These are phyloP conservation scores for Allolobophora icterica DNA, from an alignment of 2,888 invertebrate species.

Conservation along the genomic window DNA sequence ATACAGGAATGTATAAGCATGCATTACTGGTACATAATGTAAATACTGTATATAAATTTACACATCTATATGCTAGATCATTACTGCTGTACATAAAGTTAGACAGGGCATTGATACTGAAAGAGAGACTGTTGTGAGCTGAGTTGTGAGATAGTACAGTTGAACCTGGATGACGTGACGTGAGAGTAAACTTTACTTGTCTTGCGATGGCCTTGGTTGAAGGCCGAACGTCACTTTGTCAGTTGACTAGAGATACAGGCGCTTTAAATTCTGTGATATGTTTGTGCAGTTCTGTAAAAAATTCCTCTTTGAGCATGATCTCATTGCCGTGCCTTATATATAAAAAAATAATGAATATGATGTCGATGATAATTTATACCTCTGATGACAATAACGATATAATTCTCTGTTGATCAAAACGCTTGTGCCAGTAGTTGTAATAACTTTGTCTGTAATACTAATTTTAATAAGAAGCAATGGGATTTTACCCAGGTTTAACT, in stretches of 20 bases:
- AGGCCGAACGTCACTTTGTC: background rate
- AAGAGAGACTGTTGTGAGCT: constrained; percentile 6
- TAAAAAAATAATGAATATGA: background rate
- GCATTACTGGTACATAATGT: constrained; percentile 10
- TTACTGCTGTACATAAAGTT: background rate
- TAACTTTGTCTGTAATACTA: background rate
- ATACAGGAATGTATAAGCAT: background rate
- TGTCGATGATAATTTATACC: constrained; percentile 12
- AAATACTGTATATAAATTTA: background rate
- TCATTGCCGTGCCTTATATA: constrained; percentile 25
- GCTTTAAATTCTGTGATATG: constrained; percentile 11
- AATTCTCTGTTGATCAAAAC: constrained; percentile 11
- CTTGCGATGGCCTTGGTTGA: background rate
- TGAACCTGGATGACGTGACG: background rate
- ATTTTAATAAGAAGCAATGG: background rate
- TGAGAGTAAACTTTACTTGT: background rate
- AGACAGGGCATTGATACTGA: constrained; percentile 11
- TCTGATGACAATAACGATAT: background rate
- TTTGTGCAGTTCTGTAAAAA: constrained; percentile 7
- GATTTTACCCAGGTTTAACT: constrained; percentile 10
- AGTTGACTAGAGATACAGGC: background rate
- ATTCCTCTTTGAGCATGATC: constrained; percentile 18
- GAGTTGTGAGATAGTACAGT: background rate
- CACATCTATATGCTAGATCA: constrained; percentile 17
- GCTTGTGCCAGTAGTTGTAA: constrained; percentile 1